Evolutionary conservation across 2,113 vertebrate genomes (phyloP), one percentile per base, ranked within the genome.

Genomic region (Catharus bicknelli): DNA sequence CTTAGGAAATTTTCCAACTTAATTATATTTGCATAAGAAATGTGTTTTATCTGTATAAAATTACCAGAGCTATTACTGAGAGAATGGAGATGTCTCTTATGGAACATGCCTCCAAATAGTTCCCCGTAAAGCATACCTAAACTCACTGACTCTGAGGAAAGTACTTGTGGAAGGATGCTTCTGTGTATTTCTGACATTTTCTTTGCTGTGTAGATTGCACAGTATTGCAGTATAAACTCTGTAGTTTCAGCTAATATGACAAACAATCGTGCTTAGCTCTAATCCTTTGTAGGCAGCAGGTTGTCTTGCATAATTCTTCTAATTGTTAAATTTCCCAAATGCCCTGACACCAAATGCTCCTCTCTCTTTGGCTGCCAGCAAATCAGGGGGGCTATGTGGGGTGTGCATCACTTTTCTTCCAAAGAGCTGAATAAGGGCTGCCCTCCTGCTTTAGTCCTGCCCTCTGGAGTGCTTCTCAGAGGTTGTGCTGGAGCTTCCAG

Each of bases 11-110:
- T 70, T 88, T 70, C 42, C 29, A 86, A n/a, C 32, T 62, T 74
- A 61, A 77, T 83, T 77, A 47, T 81, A 78, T 92, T 90, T 90
- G 32, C 26, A 16, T 66, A 62, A 86, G 30, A 80, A 88, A 50
- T 64, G 16, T 74, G 23, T 63, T 90, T 67, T 88, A 59, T 47
- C 43, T 69, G 30, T 90, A 43, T 70, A 70, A 82, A 91, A 82
- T 90, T 67, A 48, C 6, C 51, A 84, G 38, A 87, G 23, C 8
- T 40, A 48, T 38, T 80, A 40, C 32, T 54, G 61, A 69, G 59
- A 83, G 72, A 94, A 90, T 74, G 16, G 29, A 80, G 29, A 34
- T 17, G 2, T 40, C 47, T 61, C 15, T 92, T 77, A 32, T 1
- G 14, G 51, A 88, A 26, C 10, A 16, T 40, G 2, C 21, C 90